A percentile compares a stretch with the other conserved stretches of the same genome.
phyloP scores from a whole-genome alignment of 2,113 vertebrate species.

The Pluvianellus socialis region DNA sequence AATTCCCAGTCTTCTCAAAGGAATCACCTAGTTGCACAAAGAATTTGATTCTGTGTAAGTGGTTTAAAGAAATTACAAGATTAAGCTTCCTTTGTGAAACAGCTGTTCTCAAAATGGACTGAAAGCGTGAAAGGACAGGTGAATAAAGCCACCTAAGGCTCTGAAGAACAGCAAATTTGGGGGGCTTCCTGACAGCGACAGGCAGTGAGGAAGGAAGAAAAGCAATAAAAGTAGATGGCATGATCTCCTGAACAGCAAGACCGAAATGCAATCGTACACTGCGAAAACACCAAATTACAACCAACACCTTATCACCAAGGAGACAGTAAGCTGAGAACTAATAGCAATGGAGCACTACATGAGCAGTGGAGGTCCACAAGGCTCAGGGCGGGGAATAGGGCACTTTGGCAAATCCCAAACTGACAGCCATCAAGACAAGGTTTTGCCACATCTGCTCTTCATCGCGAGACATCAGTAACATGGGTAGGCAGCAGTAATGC shows the following conservation, averaged over 20 bases:
- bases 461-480: neutral
- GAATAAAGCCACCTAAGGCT: neutral
- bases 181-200: neutral
- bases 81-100: neutral
- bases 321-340: neutral
- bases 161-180: neutral
- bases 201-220: neutral
- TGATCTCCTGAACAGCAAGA: neutral
- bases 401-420: neutral
- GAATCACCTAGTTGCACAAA: neutral
- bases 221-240: neutral
- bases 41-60: neutral
- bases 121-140: neutral
- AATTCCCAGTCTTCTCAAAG: neutral
- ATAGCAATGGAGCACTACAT: neutral
- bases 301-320: neutral
- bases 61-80: neutral
- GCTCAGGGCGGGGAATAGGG: neutral
- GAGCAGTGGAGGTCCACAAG: neutral
- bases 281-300: neutral
- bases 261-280: neutral
- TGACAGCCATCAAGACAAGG: neutral
- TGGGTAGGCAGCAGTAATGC: neutral
- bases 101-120: neutral
- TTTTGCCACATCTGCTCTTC: neutral